Evolutionary conservation across 53 echinoderm and acorn worm genomes (phyloP).

Genomic region (Arbacia lixula): DNA sequence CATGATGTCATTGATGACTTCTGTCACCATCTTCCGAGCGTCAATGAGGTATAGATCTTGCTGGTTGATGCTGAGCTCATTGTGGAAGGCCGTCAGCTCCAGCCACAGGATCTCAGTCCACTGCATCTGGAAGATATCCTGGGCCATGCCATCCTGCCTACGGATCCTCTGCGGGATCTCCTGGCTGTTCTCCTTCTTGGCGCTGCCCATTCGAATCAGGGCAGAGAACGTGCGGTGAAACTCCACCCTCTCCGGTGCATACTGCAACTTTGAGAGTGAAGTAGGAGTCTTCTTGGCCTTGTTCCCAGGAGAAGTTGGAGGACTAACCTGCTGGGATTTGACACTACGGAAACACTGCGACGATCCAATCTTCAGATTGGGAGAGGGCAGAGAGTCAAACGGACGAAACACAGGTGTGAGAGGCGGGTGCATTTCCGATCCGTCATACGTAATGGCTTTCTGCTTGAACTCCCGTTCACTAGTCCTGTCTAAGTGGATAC

Average conservation of each 20-base stretch:
- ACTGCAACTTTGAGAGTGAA: slow-evolving; percentile 49
- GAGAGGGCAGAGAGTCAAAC: slow-evolving; percentile 65
- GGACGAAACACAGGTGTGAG: slow-evolving; percentile 41
- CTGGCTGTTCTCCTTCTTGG: slow-evolving; percentile 66
- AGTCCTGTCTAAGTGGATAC: slow-evolving; percentile 32
- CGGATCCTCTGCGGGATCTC: slow-evolving; percentile 57
- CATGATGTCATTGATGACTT: slow-evolving; percentile 70
- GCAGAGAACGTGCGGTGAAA: slow-evolving; percentile 92
- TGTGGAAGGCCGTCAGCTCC: slow-evolving; percentile 85
- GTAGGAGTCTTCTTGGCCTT: slow-evolving; percentile 65
- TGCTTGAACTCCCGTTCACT: slow-evolving; percentile 74
- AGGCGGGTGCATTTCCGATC: slow-evolving; percentile 36
- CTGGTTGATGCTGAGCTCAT: slow-evolving; percentile 69
- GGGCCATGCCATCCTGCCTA: slow-evolving; percentile 46
- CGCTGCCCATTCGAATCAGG: slow-evolving; percentile 82
- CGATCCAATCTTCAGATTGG: slow-evolving; percentile 61
- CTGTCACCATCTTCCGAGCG: slow-evolving; percentile 58
- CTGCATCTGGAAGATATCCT: slow-evolving; percentile 66
- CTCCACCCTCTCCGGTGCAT: slow-evolving; percentile 75
- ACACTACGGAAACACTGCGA: slow-evolving; percentile 70
- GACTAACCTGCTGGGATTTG: slow-evolving; percentile 73
- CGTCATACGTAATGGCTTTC: slow-evolving; percentile 47
- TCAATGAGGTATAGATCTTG: slow-evolving; percentile 75
- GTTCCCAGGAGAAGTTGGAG: slow-evolving; percentile 51
- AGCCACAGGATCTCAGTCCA: slow-evolving; percentile 90